Conservation (phyloP, 1,140 invertebrate species). For the Helicoverpa zea region DNA sequence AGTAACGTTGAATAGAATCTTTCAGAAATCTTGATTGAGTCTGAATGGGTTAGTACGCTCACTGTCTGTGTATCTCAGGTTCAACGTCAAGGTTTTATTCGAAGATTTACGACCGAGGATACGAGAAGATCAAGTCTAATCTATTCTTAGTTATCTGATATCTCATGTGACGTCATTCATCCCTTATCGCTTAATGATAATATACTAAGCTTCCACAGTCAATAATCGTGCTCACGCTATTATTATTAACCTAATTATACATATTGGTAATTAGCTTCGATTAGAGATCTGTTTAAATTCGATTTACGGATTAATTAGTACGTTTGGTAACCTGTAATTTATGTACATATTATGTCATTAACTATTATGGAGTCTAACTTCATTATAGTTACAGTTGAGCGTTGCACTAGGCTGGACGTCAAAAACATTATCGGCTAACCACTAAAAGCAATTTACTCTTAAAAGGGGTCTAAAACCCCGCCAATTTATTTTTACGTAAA, state of each 20-base stretch:
- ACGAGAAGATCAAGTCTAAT: slow-evolving; percentile 17
- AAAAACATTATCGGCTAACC: slow-evolving; percentile 9
- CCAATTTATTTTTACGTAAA: slow-evolving; percentile 1
- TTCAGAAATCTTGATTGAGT: slow-evolving; percentile 39
- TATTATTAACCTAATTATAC: slow-evolving; percentile 21
- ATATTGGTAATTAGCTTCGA: slow-evolving; percentile 11
- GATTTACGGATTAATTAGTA: slow-evolving; percentile 28
- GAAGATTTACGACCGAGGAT: slow-evolving; percentile 28
- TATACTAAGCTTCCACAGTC: slow-evolving; percentile 4
- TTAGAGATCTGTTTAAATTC: slow-evolving; percentile 30
- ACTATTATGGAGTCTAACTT: not conserved
- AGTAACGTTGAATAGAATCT: slow-evolving; percentile 41
- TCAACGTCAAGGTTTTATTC: slow-evolving; percentile 26
- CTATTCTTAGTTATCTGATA: not conserved
- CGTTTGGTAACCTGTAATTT: slow-evolving; percentile 2
- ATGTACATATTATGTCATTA: not conserved
- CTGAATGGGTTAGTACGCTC: slow-evolving; percentile 18
- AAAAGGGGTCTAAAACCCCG: slow-evolving; percentile 1
- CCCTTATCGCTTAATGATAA: not conserved
- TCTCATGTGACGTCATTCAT: not conserved
- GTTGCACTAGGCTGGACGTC: slow-evolving; percentile 13
- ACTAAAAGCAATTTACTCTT: slow-evolving; percentile 9
- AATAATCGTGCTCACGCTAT: slow-evolving; percentile 12
- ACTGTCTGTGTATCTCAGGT: slow-evolving; percentile 31
- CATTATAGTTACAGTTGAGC: slow-evolving; percentile 10